These are phyloP conservation scores for Leptocoma aspasia DNA, from an alignment of 2,113 vertebrate genomes.

Conservation along the genomic window DNA sequence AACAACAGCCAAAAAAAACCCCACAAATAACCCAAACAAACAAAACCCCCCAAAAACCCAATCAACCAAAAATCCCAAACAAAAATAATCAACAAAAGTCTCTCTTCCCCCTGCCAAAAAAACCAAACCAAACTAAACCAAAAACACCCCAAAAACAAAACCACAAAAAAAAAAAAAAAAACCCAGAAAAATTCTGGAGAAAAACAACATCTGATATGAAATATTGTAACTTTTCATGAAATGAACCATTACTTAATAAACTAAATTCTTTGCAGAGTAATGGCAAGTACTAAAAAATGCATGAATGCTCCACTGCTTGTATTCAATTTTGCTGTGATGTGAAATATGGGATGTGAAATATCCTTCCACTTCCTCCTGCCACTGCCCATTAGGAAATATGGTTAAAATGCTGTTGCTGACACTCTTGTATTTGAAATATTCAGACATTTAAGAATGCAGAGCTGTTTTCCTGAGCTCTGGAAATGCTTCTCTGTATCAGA, in stretches of 20 bases:
- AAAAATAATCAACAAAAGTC: neutral
- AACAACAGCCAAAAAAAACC: rapidly evolving
- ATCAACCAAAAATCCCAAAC: neutral
- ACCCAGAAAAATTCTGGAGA: neutral
- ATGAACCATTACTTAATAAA: neutral
- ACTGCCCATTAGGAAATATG: neutral
- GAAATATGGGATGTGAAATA: neutral
- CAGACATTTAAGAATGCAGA: neutral
- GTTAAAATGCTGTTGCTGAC: neutral
- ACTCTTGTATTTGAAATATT: neutral
- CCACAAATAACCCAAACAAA: neutral
- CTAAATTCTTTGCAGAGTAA: neutral
- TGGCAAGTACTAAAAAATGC: neutral
- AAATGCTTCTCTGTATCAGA: neutral
- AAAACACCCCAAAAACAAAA: neutral
- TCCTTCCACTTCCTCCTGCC: neutral
- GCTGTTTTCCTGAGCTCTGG: neutral
- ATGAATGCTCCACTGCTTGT: neutral
- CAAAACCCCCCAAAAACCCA: neutral
- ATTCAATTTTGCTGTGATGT: neutral
- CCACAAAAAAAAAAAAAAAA: neutral
- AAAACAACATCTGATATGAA: neutral
- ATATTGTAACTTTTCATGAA: neutral
- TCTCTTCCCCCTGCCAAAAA: neutral
- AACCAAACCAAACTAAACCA: no score